A percentile compares a stretch with the other conserved stretches of the same genome.
phyloP scores from a whole-genome alignment of 2,113 vertebrate genomes.

The Leptosomus discolor region DNA sequence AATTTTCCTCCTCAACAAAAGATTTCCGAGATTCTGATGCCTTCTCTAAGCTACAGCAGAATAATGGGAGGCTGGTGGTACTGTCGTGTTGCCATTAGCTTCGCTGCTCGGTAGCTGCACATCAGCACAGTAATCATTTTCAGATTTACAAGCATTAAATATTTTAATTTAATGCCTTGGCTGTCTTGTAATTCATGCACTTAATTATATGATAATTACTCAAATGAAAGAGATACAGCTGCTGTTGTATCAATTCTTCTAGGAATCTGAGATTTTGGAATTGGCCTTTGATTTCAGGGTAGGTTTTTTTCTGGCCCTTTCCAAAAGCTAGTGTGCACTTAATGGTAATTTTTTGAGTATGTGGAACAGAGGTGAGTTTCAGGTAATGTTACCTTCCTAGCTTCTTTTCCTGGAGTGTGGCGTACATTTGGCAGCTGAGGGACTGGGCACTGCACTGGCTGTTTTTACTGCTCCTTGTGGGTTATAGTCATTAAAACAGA shows the following conservation, averaged over 20 bases:
- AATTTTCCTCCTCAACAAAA: neutral
- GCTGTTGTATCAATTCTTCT: slow-evolving; percentile 78
- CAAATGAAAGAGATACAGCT: slow-evolving; percentile 86
- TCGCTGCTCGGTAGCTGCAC: slow-evolving; percentile 73
- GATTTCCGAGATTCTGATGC: neutral
- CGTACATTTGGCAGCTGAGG: slow-evolving; percentile 27
- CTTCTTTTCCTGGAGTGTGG: neutral
- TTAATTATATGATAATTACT: slow-evolving; percentile 92
- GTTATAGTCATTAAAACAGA: slow-evolving; percentile 27
- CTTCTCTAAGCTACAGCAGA: neutral
- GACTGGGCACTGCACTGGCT: neutral
- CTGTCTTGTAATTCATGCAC: slow-evolving; percentile 90
- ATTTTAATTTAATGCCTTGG: slow-evolving; percentile 93
- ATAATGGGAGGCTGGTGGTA: slow-evolving; percentile 29
- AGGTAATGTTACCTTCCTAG: slow-evolving; percentile 8
- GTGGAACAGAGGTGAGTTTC: neutral
- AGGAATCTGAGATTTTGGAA: slow-evolving; percentile 77
- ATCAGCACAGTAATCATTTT: slow-evolving; percentile 87
- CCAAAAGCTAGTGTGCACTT: neutral
- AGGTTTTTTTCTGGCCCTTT: neutral
- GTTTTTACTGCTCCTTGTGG: slow-evolving; percentile 45
- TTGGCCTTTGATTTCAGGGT: slow-evolving; percentile 48
- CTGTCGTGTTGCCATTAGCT: slow-evolving; percentile 67
- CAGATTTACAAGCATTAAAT: slow-evolving; percentile 91
- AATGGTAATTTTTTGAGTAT: neutral